Conservation (phyloP, 2,888 invertebrate genomes). For the Euplagia quadripunctaria region DNA sequence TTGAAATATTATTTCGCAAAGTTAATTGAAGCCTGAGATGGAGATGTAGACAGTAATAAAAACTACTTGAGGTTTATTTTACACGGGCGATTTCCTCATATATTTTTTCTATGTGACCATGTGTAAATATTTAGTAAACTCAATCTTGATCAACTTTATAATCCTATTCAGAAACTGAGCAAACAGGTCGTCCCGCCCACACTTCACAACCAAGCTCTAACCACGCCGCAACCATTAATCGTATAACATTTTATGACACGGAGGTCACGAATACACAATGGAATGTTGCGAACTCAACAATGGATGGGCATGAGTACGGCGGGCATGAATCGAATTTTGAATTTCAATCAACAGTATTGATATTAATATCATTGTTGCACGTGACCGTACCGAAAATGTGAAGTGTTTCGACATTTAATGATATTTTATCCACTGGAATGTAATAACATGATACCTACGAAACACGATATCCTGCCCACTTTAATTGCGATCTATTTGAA, state of each 20-base stretch:
- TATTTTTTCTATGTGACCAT: too few relatives aligned
- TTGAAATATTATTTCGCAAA: constrained; percentile 3
- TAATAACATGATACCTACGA: constrained; percentile 14
- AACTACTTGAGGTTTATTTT: neutral
- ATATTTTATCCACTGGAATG: constrained; percentile 21
- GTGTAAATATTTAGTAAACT: constrained; percentile 29
- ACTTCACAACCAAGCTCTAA: constrained; percentile 11
- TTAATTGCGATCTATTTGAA: constrained; percentile 14
- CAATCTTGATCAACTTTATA: constrained; percentile 12
- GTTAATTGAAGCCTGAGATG: neutral
- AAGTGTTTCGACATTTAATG: constrained; percentile 31
- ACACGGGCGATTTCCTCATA: neutral
- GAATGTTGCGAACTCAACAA: constrained; percentile 76
- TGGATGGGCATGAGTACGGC: constrained; percentile 59
- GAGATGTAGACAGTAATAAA: neutral
- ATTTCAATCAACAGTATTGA: constrained; percentile 59
- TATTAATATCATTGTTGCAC: constrained; percentile 47
- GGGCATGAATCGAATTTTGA: constrained; percentile 66
- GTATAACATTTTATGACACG: constrained; percentile 44
- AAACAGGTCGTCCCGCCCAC: constrained; percentile 57
- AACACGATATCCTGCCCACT: constrained; percentile 27
- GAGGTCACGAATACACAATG: constrained; percentile 77
- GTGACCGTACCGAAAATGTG: constrained; percentile 40
- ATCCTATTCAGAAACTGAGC: constrained; percentile 43
- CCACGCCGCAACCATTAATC: constrained; percentile 45